Evolutionary conservation across 2,888 invertebrate genomes (phyloP), one percentile per base, ranked within the genome.

Genomic region (Drosophila colorata): DNA sequence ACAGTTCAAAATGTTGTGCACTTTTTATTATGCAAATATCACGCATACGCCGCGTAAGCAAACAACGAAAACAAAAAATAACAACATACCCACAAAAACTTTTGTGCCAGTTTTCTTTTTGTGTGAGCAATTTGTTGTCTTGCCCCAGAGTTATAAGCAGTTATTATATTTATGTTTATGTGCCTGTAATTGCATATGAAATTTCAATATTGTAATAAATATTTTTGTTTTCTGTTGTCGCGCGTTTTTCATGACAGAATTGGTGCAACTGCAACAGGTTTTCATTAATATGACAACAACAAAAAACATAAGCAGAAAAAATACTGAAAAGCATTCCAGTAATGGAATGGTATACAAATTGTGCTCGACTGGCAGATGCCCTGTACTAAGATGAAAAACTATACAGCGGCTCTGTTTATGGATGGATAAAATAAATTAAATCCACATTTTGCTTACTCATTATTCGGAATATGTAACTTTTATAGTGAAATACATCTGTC

Each of bases 251-350:
- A 74, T 81, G 85, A 85, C 85, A 87, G 87, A 85, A 76, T 87
- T 85, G 82, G 87, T 85, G 82, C 80, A 81, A 70, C 59, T 60
- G 73, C 74, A 82, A 82, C 85, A 71, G 85, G 85, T 85, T 85
- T 85, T 16, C 59, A 52, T 28, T 44, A 47, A 28, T 18, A 16
- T 44, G 37, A 41, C 38, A 57, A 48, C 48, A 48, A n/a, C n/a
- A 56, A 33, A 57, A 43, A 13, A 49, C 9, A 13, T n/a, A n/a
- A 40, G 31, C 31, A 31, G 18, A 52, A 51, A 51, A 51, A 51
- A 38, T 40, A 11, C 9, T 40, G 18, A 44, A 43, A 37, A 60
- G 41, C 28, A 61, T 46, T 47, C 38, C 16, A 43, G 28, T n/a
- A 1, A 13, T 40, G 13, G 8, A 7, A n/a, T 47, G 8, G 2